phyloP scores from a whole-genome alignment of 2,888 invertebrate species.

The Agelastica alni region DNA sequence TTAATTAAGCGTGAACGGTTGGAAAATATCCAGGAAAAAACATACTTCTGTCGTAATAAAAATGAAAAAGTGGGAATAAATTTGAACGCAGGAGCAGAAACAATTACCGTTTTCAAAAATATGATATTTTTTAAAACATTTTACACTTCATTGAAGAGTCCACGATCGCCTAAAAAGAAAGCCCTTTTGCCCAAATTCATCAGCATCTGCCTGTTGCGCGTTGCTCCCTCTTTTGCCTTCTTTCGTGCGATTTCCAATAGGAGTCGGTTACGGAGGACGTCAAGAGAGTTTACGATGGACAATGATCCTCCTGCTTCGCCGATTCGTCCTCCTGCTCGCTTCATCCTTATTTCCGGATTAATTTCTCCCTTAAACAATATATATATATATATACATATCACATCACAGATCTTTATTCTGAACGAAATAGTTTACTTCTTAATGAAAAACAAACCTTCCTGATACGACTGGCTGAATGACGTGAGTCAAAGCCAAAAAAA shows the following conservation, averaged over 20 bases:
- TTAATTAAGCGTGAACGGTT: too few species aligned
- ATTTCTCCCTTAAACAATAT: constrained; percentile 14
- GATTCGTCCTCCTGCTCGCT: constrained; percentile 16
- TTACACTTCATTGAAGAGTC: constrained; percentile 44
- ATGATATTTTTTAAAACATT: constrained; percentile 12
- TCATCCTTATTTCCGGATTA: constrained; percentile 18
- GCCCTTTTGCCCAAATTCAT: constrained; percentile 77
- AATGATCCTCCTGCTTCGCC: constrained; percentile 53
- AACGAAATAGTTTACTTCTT: too few species aligned
- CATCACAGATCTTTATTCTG: too few species aligned
- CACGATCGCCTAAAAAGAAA: constrained; percentile 36
- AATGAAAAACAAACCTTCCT: too few species aligned
- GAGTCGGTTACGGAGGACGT: constrained; percentile 80
- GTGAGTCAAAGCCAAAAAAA: too few species aligned
- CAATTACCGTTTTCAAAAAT: constrained; percentile 14
- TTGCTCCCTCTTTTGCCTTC: constrained; percentile 76
- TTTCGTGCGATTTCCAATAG: constrained; percentile 81
- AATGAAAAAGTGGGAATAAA: too few species aligned
- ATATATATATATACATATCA: too few species aligned
- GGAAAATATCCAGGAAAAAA: too few species aligned
- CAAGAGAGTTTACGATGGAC: constrained; percentile 86
- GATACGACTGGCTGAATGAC: too few species aligned
- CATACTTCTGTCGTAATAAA: too few species aligned
- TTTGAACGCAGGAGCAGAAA: too few species aligned
- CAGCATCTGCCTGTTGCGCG: constrained; percentile 74